These are phyloP conservation scores for Leucophenga montana DNA, from an alignment of 2,888 invertebrate species.

Conservation along the genomic window DNA sequence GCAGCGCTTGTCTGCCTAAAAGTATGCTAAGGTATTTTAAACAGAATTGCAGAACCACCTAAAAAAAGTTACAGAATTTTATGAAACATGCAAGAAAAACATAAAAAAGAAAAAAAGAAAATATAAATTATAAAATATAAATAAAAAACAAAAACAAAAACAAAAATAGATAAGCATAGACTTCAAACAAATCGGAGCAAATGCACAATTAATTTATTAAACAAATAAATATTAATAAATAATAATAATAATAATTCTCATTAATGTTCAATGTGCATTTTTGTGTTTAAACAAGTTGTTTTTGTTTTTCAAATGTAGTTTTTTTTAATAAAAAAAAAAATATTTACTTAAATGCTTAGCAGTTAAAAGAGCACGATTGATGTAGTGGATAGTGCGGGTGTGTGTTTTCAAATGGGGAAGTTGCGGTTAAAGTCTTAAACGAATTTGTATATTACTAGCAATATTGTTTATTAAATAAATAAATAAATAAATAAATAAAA, in stretches of 20 bases:
- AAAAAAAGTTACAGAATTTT: slow-evolving; percentile 35
- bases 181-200: background rate
- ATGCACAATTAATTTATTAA: slow-evolving; percentile 6
- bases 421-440: slow-evolving; percentile 55
- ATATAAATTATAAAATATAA: too few relatives aligned
- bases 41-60: slow-evolving; percentile 24
- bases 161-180: background rate
- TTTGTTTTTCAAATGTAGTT: too few relatives aligned
- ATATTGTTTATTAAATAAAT: slow-evolving; percentile 59
- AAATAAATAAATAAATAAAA: slow-evolving; percentile 31
- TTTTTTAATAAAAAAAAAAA: slow-evolving; percentile 28
- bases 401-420: background rate
- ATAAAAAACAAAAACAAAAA: background rate
- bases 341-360: slow-evolving; percentile 50
- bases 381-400: too few relatives aligned
- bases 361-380: slow-evolving; percentile 38
- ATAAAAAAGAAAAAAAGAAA: slow-evolving; percentile 31
- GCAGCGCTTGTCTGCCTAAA: slow-evolving; percentile 17
- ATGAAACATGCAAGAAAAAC: slow-evolving; percentile 30
- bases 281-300: slow-evolving; percentile 30
- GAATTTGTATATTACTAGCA: slow-evolving; percentile 66
- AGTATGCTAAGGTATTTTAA: slow-evolving; percentile 38
- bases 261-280: slow-evolving; percentile 38
- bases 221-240: slow-evolving; percentile 39
- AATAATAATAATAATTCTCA: too few relatives aligned